Evolutionary conservation across 2,113 vertebrate genomes (phyloP), one percentile per base, ranked within the genome.

Genomic region (Phalacrocorax brasilianus): DNA sequence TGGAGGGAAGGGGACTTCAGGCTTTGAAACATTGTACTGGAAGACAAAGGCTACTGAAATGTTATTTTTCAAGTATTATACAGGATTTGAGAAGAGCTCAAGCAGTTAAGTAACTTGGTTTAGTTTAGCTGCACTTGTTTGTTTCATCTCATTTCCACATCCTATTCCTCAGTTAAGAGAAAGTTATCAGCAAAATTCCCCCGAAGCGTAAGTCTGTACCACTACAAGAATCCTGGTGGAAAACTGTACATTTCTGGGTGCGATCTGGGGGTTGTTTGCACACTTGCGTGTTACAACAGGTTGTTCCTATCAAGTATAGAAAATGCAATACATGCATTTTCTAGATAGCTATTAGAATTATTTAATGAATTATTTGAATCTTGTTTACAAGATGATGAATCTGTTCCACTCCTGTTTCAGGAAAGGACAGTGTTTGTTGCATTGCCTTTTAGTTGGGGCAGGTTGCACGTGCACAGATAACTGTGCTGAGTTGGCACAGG

Each of bases 401-500:
- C 14, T 16, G 11, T 75, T 74, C 66, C 26, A 18, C 13, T 80
- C n/a, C 40, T 77, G 22, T 50, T 84, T 68, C 58, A 59, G 28
- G 38, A 47, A 63, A 18, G n/a, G 27, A 8, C 18, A 24, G 3
- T 9, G 28, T 70, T 65, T 6, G 0, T 5, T 49, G 7, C 14
- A 3, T 26, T 85, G 68, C 59, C 40, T 88, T 91, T 56, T 35
- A 18, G 15, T 4, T 49, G 18, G 26, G 52, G 15, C 50, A 88
- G 50, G 33, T 8, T 70, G 23, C 40, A 47, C 2, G 1, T 17
- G 12, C 35, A 33, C 49, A 42, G 65, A 9, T 68, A 50, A 9
- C 32, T 10, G 0, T 62, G 33, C 30, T 50, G 62, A 49, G 14
- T 0, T 56, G 33, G 47, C 24, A 20, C 16, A 4, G 1, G 12